Evolutionary conservation across 2,113 vertebrate genomes (phyloP).

Genomic region (Paradoxurus hermaphroditus): DNA sequence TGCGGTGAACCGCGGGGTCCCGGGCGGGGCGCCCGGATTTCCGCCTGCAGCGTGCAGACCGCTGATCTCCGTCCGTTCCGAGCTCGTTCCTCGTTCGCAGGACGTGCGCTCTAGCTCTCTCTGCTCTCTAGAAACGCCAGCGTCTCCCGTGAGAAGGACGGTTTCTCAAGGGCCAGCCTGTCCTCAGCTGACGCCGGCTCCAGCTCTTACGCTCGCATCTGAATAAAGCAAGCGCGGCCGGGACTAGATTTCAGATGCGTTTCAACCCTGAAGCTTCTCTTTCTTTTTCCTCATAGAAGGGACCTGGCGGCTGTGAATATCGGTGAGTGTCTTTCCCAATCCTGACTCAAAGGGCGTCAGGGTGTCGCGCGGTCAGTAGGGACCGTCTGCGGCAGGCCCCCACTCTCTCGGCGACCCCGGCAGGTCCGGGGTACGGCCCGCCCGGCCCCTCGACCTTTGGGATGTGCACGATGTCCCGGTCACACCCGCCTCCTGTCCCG

Average conservation of each 20-base stretch:
- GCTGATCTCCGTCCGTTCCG: constrained; percentile 15
- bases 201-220: neutral
- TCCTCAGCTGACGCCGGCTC: neutral
- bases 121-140: neutral
- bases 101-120: neutral
- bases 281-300: neutral
- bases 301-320: neutral
- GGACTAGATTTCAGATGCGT: neutral
- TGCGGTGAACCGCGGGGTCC: too few relatives aligned
- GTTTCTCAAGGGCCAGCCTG: neutral
- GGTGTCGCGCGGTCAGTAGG: too few relatives aligned
- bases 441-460: rapidly evolving
- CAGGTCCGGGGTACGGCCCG: rapidly evolving
- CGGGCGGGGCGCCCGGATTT: too few relatives aligned
- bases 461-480: rapidly evolving
- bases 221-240: neutral
- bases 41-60: neutral
- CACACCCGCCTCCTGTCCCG: rapidly evolving
- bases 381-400: rapidly evolving
- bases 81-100: neutral
- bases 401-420: rapidly evolving
- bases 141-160: neutral
- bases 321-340: too few relatives aligned
- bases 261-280: neutral
- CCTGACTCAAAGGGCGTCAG: too few relatives aligned